Conservation (phyloP, 2,797 vertebrate genomes). For the Eleutherodactylus coqui region DNA sequence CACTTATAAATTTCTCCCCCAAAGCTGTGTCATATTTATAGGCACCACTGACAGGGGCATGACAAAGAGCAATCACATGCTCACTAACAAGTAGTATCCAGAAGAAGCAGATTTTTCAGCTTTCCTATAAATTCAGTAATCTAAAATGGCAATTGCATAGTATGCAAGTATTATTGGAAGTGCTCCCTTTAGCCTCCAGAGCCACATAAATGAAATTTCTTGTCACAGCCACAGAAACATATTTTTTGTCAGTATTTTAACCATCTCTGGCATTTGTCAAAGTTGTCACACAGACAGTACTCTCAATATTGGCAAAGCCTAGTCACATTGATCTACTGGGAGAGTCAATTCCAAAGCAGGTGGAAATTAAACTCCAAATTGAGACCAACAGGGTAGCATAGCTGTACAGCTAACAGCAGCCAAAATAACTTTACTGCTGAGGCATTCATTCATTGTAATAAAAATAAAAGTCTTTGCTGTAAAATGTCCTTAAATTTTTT, state of each 20-base stretch:
- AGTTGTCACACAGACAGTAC: too few relatives aligned
- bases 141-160: neutral
- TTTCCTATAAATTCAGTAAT: neutral
- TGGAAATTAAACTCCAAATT: too few relatives aligned
- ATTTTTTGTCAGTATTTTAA: neutral
- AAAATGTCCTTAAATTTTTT: too few relatives aligned
- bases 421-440: neutral
- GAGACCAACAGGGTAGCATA: too few relatives aligned
- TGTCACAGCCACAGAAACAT: neutral
- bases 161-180: neutral
- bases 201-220: neutral
- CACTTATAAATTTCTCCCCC: constrained; percentile 44
- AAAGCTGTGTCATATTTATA: constrained; percentile 57
- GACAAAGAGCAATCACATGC: constrained; percentile 36
- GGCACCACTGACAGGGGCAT: constrained; percentile 47
- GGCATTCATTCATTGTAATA: neutral
- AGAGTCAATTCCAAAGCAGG: too few relatives aligned
- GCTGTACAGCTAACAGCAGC: too few relatives aligned
- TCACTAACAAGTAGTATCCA: neutral
- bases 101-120: constrained; percentile 20
- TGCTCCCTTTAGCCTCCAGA: too few relatives aligned
- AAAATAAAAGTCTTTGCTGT: too few relatives aligned
- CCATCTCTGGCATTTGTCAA: neutral
- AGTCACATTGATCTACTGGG: too few relatives aligned
- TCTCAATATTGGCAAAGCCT: too few relatives aligned